Conservation (phyloP, 2,888 invertebrate genomes). For the Odontomyia ornata region DNA sequence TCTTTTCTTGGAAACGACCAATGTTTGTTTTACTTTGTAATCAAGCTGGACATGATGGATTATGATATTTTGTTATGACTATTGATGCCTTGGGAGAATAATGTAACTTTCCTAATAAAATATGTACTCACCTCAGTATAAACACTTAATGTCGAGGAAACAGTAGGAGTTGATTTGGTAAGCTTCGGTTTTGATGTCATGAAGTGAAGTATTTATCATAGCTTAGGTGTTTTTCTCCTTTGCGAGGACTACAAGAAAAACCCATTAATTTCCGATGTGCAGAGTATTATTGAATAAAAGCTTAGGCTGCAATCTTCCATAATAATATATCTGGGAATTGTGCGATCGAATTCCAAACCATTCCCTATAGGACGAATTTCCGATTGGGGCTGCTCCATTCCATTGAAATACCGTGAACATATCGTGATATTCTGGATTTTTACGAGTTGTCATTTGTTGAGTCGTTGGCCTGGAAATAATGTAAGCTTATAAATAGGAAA, state of each 20-base stretch:
- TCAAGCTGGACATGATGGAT: conserved; percentile 40
- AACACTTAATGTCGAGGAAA: not conserved
- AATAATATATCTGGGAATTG: too few species aligned
- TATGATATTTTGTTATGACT: conserved; percentile 40
- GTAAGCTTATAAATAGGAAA: conserved; percentile 24
- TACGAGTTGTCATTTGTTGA: conserved; percentile 41
- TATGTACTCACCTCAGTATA: conserved; percentile 15
- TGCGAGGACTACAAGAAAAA: too few species aligned
- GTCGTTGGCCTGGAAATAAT: conserved; percentile 34
- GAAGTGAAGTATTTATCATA: not conserved
- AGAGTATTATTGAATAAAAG: not conserved
- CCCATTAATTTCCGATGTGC: too few species aligned
- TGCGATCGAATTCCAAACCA: too few species aligned
- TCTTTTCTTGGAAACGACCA: not conserved
- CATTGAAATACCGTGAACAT: not conserved
- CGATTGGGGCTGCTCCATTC: not conserved
- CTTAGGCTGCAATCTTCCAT: not conserved
- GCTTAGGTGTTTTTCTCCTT: too few species aligned
- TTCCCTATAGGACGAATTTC: not conserved
- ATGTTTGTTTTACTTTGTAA: conserved; percentile 34
- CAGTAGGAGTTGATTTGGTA: not conserved
- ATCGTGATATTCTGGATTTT: conserved; percentile 18
- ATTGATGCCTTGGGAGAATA: conserved; percentile 35
- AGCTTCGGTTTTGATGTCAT: not conserved
- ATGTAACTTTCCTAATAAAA: conserved; percentile 32